Conservation (phyloP, 1,140 invertebrate species). For the Micrasema minimum region DNA sequence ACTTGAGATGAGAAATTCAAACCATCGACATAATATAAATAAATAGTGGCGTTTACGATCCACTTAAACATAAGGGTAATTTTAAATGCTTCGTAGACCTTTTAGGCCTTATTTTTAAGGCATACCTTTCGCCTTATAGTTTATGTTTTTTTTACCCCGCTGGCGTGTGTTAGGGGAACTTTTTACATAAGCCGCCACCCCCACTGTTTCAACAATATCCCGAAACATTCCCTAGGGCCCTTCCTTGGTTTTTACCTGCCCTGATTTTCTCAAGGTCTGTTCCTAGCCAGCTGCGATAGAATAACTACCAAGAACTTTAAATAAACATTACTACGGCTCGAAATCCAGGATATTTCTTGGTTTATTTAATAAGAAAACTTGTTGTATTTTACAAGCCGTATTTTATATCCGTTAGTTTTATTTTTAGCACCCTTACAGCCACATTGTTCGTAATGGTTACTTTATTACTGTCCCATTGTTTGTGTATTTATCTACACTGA, state of each 20-base stretch:
- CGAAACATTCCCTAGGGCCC: slow-evolving; percentile 5
- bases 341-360: no score
- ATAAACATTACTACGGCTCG: no score
- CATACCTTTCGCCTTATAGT: slow-evolving; percentile 8
- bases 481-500: no score
- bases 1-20: neutral
- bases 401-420: no score
- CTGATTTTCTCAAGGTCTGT: slow-evolving; percentile 25
- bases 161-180: slow-evolving; percentile 6
- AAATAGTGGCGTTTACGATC: slow-evolving; percentile 13
- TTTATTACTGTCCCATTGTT: no score
- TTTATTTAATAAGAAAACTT: no score
- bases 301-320: no score
- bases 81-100: neutral
- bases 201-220: neutral
- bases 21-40: slow-evolving; percentile 7
- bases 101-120: neutral
- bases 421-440: no score
- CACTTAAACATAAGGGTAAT: slow-evolving; percentile 3
- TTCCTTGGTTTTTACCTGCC: slow-evolving; percentile 14
- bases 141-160: neutral
- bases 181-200: slow-evolving; percentile 23
- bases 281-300: neutral
- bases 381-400: no score
- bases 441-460: no score